These are phyloP conservation scores for Dolomedes plantarius DNA, from an alignment of 2,888 invertebrate species.

Conservation along the genomic window DNA sequence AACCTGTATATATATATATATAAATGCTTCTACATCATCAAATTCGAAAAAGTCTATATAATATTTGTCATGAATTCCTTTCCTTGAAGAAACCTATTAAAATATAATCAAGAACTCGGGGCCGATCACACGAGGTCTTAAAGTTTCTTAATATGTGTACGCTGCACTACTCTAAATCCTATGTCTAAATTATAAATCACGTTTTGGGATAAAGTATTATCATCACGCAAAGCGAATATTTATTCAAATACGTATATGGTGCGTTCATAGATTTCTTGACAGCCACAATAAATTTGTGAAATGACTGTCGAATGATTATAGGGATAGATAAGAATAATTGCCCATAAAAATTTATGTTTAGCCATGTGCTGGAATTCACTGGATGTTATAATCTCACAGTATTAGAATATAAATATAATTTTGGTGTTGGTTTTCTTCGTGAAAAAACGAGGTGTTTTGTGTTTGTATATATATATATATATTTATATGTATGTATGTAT, in stretches of 20 bases:
- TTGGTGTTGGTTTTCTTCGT: too few relatives aligned
- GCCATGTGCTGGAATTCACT: not conserved
- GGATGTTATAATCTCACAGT: not conserved
- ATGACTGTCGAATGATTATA: slow-evolving; percentile 18
- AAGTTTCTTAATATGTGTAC: slow-evolving; percentile 4
- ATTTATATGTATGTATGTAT: too few relatives aligned
- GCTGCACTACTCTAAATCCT: slow-evolving; percentile 24
- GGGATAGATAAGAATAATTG: slow-evolving; percentile 20
- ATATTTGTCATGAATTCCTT: not conserved
- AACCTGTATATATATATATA: too few relatives aligned
- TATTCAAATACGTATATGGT: slow-evolving; percentile 19
- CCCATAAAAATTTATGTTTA: slow-evolving; percentile 15
- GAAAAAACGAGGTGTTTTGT: too few relatives aligned
- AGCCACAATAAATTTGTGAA: slow-evolving; percentile 18
- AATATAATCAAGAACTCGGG: not conserved
- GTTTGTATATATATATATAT: too few relatives aligned
- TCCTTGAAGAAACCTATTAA: not conserved
- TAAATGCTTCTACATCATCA: too few relatives aligned
- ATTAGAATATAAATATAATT: not conserved
- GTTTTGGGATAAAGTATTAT: slow-evolving; percentile 19
- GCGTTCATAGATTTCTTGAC: slow-evolving; percentile 17
- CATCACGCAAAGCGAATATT: slow-evolving; percentile 21
- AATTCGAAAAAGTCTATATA: too few relatives aligned
- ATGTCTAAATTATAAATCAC: slow-evolving; percentile 26
- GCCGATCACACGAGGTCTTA: not conserved